Percentiles rank a stretch among this genome's conserved stretches.
phyloP scores from a whole-genome alignment of 2,113 vertebrate genomes.

The Labeo rohita region DNA sequence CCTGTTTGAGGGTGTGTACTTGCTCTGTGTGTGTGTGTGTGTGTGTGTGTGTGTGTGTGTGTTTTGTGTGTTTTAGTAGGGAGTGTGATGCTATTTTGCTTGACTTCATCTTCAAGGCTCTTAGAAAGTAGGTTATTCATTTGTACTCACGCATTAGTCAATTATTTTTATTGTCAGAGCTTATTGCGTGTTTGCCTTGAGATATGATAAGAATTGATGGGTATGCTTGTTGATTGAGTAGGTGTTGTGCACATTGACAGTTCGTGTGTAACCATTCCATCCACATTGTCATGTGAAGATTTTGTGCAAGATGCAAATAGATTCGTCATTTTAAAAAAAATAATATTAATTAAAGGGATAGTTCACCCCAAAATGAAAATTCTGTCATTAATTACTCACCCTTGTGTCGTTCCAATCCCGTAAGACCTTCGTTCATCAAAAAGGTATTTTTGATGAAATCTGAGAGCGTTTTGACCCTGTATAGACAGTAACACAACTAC shows the following conservation, averaged over 20 bases:
- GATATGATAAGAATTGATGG: background rate
- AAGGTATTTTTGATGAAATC: no score
- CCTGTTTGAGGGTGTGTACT: constrained; percentile 59
- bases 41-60: constrained; percentile 33
- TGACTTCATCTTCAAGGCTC: constrained; percentile 4
- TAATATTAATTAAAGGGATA: no score
- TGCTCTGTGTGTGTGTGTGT: constrained; percentile 22
- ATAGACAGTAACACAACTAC: no score
- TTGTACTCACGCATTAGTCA: background rate
- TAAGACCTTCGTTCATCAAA: no score
- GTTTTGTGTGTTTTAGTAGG: constrained; percentile 38
- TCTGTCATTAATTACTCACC: no score
- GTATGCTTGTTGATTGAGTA: background rate
- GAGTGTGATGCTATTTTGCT: constrained; percentile 7
- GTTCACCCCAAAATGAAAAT: no score
- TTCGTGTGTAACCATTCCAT: background rate
- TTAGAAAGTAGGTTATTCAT: constrained; percentile 29
- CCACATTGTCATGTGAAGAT: background rate
- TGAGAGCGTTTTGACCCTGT: no score
- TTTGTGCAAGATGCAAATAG: background rate
- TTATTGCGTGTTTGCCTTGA: background rate
- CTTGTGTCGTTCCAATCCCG: no score
- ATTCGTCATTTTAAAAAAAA: background rate
- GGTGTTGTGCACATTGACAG: background rate
- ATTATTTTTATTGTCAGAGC: background rate